These are phyloP conservation scores for Berghia stephanieae DNA, from an alignment of 1,140 invertebrate genomes.

Conservation along the genomic window DNA sequence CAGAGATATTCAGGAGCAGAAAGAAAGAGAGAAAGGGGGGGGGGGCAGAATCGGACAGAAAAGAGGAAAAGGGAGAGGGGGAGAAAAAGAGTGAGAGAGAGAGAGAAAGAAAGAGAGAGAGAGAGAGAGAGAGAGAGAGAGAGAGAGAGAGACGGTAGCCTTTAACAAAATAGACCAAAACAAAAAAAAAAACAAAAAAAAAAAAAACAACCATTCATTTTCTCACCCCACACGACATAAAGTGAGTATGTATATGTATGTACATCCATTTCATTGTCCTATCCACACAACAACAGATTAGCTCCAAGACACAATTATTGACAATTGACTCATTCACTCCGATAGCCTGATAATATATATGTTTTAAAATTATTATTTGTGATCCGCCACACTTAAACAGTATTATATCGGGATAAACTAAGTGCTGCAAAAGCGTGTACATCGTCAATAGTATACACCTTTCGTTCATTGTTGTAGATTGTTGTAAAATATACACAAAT, in stretches of 20 bases:
- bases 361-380: not conserved
- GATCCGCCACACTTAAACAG: no score
- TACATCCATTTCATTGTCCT: not conserved
- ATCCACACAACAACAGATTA: no score
- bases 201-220: not conserved
- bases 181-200: not conserved
- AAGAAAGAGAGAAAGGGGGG: not conserved
- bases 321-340: not conserved
- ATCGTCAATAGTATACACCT: no score
- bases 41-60: not conserved
- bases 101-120: no score
- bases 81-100: no score
- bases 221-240: not conserved
- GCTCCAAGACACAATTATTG: not conserved
- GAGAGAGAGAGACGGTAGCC: not conserved
- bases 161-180: not conserved
- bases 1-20: not conserved
- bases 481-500: no score
- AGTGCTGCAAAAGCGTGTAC: no score
- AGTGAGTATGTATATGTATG: not conserved
- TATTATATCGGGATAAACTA: no score
- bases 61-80: no score
- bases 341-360: not conserved
- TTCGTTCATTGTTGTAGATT: no score
- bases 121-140: no score